Conservation (phyloP, 2,797 vertebrate genomes). For the Calcarius lapponicus region DNA sequence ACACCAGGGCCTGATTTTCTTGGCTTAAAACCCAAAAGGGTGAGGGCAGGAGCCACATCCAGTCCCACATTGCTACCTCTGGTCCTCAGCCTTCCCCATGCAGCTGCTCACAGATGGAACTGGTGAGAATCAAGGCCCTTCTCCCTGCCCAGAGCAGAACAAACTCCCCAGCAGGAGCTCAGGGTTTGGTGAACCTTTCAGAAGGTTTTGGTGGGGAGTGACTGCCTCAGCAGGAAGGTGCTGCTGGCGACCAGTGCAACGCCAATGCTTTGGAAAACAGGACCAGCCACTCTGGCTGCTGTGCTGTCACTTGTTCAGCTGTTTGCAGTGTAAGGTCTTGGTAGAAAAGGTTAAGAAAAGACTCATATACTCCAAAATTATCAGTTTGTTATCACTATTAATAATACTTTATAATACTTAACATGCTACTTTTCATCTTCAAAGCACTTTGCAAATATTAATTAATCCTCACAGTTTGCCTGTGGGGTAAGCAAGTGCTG, state of each 20-base stretch:
- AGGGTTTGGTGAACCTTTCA: neutral
- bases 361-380: neutral
- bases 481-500: constrained; percentile 20
- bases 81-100: neutral
- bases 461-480: constrained; percentile 42
- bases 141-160: neutral
- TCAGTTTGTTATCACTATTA: constrained; percentile 6
- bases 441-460: constrained; percentile 50
- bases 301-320: neutral
- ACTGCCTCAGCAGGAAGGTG: neutral
- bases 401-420: constrained; percentile 32
- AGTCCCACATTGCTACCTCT: neutral
- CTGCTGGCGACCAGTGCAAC: neutral
- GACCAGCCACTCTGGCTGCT: neutral
- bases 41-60: neutral
- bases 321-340: neutral
- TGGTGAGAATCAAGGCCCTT: neutral
- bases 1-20: neutral
- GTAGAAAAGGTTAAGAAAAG: constrained; percentile 14
- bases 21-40: neutral
- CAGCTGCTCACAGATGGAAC: neutral
- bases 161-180: neutral
- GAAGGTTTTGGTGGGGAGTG: neutral
- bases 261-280: neutral
- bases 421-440: constrained; percentile 33